Conservation (phyloP, 53 echinoderm and acorn worm genomes). For the Stichopus horrens region DNA sequence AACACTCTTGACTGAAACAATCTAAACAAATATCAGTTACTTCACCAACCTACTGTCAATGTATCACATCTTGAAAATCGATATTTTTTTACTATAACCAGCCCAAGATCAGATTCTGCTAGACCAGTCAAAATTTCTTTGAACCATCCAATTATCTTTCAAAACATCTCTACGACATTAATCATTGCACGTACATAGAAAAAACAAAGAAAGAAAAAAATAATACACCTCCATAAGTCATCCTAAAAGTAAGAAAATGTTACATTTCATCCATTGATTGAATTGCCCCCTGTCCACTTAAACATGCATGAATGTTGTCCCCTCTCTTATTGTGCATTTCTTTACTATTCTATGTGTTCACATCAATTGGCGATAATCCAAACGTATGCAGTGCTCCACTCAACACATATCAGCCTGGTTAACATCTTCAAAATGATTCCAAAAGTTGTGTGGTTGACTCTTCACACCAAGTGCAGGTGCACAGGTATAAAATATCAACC, state of each 20-base stretch:
- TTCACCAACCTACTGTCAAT: no score
- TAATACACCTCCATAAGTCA: background rate
- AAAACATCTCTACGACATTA: background rate
- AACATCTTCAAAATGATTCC: no score
- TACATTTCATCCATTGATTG: background rate
- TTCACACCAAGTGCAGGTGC: no score
- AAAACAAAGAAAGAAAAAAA: background rate
- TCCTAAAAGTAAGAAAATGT: background rate
- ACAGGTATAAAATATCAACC: no score
- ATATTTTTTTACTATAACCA: no score
- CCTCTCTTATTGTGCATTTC: background rate
- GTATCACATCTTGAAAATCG: no score
- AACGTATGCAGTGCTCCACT: background rate
- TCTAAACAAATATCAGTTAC: no score
- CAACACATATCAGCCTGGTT: no score
- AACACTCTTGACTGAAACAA: no score
- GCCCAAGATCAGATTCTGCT: no score
- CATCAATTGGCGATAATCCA: background rate
- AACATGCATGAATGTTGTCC: background rate
- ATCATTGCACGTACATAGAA: conserved; percentile 35
- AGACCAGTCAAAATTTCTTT: no score
- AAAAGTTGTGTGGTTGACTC: background rate
- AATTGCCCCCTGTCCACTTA: background rate
- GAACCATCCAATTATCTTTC: no score
- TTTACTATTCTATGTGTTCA: background rate